Conservation (phyloP, 2,113 vertebrate genomes). For the Cisticola juncidis region DNA sequence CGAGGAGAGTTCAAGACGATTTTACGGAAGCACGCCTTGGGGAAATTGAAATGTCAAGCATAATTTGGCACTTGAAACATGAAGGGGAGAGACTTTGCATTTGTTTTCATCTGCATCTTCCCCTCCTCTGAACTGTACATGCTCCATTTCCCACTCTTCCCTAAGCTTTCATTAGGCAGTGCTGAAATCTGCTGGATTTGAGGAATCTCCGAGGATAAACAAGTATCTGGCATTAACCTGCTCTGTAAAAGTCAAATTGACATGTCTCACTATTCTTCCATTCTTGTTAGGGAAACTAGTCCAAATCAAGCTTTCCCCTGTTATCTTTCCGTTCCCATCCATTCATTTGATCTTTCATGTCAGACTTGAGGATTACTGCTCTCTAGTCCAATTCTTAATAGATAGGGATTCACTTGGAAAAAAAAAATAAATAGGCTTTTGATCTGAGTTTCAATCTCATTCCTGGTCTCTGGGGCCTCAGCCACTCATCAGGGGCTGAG, state of each 20-base stretch:
- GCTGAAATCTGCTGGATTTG: conserved; percentile 40
- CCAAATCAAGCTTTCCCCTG: conserved; percentile 1
- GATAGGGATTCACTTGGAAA: neutral
- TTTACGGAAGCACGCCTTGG: conserved; percentile 66
- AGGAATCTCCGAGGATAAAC: conserved; percentile 56
- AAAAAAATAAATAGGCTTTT: neutral
- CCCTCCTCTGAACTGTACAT: conserved; percentile 31
- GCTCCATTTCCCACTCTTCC: conserved; percentile 11
- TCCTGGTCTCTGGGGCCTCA: neutral
- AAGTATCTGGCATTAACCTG: conserved; percentile 40
- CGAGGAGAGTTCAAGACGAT: conserved; percentile 68
- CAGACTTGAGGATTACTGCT: neutral
- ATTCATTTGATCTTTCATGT: neutral
- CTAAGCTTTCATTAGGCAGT: conserved; percentile 36
- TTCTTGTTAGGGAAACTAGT: conserved; percentile 2
- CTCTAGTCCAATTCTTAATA: neutral
- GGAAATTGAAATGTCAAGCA: conserved; percentile 79
- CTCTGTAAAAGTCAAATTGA: conserved; percentile 46
- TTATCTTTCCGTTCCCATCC: neutral
- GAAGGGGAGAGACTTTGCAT: conserved; percentile 62
- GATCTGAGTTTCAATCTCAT: neutral
- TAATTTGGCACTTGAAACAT: conserved; percentile 75
- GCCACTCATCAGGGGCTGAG: neutral
- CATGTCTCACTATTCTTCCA: neutral
- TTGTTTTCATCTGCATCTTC: conserved; percentile 65